Base-by-base conservation (phyloP, 1,140 invertebrate genomes). In the Holcopasites calliopsidis region DNA sequence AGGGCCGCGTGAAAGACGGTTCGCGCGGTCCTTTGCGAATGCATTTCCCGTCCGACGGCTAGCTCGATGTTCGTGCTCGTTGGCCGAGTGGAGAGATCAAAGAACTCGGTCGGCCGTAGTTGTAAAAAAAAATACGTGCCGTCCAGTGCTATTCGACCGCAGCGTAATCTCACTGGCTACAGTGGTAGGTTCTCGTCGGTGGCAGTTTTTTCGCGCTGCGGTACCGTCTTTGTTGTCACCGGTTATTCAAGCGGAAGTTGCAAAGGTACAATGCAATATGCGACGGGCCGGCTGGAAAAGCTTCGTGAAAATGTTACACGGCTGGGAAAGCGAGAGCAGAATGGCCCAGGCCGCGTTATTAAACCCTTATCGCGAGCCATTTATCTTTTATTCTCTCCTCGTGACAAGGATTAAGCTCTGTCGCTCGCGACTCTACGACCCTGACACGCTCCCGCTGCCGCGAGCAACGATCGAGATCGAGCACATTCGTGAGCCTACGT, bases 351-450 rank as follows among this genome's bases (percentile, higher is more conserved):
- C 21, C 13, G 54, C 42, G 75, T 81, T 81, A 82, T 82, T 76
- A 76, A 81, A 68, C 66, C 62, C 81, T 81, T 81, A 61, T 77
- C 71, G 79, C 68, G 55, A 76, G 49, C 66, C 62, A 72, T 73
- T 81, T 68, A 52, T 74, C 55, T 62, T 68, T 66, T 64, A 66
- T 44, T 68, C 66, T 71, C 76, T 38, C 38, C 7, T 16, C 49
- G 61, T 18, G 73, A 68, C 64, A 31, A 58, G 61, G 64, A 75
- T 75, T 75, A 75, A 58, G 54, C 50, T 40, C 52, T 58, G 57
- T 16, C 54, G 7, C 26, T 8, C n/a, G 3, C 0, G 6, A 21
- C 35, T 6, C 44, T 8, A 1, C 16, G 6, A 7, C 10, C 8
- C 21, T 21, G 10, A 8, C 18, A 18, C 33, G 2, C 18, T n/a